Evolutionary conservation across 2,888 invertebrate genomes (phyloP).

Genomic region (Apodemia mormo): DNA sequence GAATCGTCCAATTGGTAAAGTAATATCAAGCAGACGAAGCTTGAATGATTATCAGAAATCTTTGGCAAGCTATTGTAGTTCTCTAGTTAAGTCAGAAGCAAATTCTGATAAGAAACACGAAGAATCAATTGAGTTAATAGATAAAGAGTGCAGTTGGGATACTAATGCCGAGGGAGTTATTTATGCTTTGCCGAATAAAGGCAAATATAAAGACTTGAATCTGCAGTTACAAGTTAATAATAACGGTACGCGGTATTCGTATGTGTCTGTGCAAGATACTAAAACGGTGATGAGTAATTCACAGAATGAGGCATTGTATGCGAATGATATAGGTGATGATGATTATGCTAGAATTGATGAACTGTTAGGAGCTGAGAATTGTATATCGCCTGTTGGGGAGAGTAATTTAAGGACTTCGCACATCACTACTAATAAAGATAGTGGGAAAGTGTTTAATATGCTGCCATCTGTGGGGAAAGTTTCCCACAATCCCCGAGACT

Average conservation of each 20-base stretch:
- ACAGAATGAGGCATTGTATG: slow-evolving; percentile 71
- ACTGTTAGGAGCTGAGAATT: slow-evolving; percentile 68
- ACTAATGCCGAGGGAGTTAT: slow-evolving; percentile 79
- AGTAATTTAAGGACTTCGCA: slow-evolving; percentile 71
- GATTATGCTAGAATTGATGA: slow-evolving; percentile 76
- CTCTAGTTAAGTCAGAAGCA: slow-evolving; percentile 52
- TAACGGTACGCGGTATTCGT: slow-evolving; percentile 73
- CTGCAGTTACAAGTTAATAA: slow-evolving; percentile 75
- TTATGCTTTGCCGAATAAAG: slow-evolving; percentile 76
- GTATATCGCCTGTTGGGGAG: slow-evolving; percentile 69
- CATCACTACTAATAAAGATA: slow-evolving; percentile 56
- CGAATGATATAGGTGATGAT: slow-evolving; percentile 67
- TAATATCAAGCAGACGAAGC: slow-evolving; percentile 72
- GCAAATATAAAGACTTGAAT: slow-evolving; percentile 75
- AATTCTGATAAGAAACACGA: slow-evolving; percentile 57
- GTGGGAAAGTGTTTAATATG: slow-evolving; percentile 64
- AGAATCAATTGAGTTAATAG: slow-evolving; percentile 73
- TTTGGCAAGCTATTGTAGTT: slow-evolving; percentile 62
- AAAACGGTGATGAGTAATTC: slow-evolving; percentile 75
- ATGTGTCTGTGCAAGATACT: slow-evolving; percentile 73
- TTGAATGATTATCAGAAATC: slow-evolving; percentile 73
- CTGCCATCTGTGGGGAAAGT: slow-evolving; percentile 71
- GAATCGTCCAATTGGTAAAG: slow-evolving; percentile 63
- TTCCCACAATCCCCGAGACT: slow-evolving; percentile 60
- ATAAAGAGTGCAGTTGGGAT: slow-evolving; percentile 83